Conservation (phyloP, 37 sponge, comb jelly and placozoan genomes). For the Ianthella basta region DNA sequence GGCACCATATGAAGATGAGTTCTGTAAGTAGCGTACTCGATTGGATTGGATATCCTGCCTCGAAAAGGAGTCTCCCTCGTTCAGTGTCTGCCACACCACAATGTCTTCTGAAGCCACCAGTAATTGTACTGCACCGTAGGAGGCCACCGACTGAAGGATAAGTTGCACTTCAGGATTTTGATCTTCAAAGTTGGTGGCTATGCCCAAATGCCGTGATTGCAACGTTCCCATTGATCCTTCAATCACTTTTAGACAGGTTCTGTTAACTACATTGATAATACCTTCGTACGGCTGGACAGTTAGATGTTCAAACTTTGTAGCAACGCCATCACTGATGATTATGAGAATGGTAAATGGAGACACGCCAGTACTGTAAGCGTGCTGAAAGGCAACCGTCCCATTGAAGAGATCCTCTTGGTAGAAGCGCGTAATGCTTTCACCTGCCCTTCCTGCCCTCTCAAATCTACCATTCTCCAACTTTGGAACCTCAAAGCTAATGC, state of each 20-base stretch:
- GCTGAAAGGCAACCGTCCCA: constrained; percentile 47
- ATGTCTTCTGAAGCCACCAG: background rate
- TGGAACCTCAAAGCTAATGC: background rate
- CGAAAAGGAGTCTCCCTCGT: constrained; percentile 35
- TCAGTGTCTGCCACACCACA: background rate
- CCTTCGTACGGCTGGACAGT: constrained; percentile 31
- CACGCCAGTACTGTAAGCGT: background rate
- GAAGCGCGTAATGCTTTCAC: constrained; percentile 16
- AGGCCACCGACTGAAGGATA: constrained; percentile 12
- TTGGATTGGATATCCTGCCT: constrained; percentile 27
- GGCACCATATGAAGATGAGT: background rate
- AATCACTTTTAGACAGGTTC: constrained; percentile 31
- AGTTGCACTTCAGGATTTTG: constrained; percentile 41
- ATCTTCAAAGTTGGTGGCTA: constrained; percentile 49
- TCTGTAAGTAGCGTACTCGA: constrained; percentile 45
- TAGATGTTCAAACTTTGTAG: background rate
- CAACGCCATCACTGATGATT: background rate
- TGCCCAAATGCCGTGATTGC: constrained; percentile 16
- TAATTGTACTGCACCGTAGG: constrained; percentile 17
- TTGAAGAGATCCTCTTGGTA: constrained; percentile 27
- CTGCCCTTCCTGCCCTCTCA: background rate
- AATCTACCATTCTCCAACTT: background rate
- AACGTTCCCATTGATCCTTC: constrained; percentile 9
- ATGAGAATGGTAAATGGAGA: background rate
- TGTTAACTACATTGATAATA: background rate